phyloP scores from a whole-genome alignment of 2,888 invertebrate genomes.

The Caprella mutica region DNA sequence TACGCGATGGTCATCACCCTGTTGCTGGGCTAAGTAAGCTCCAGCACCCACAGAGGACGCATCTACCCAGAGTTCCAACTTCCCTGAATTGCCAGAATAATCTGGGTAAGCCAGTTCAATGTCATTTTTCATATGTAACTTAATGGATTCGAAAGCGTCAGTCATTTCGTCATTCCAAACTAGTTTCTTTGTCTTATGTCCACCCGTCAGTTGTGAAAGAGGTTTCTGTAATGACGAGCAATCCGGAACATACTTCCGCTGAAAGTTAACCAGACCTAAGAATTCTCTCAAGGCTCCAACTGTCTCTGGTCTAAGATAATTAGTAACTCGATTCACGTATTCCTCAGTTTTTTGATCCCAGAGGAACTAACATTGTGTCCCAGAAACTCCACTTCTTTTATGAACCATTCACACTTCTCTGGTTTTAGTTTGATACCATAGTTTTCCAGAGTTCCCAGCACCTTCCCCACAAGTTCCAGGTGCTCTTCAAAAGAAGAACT shows the following conservation, averaged over 20 bases:
- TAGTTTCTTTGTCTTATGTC: neutral
- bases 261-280: neutral
- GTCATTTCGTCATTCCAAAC: neutral
- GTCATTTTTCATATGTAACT: neutral
- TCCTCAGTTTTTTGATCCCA: neutral
- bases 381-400: neutral
- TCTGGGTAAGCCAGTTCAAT: neutral
- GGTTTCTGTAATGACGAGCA: neutral
- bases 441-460: neutral
- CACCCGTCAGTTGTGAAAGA: neutral
- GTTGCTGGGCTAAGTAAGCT: neutral
- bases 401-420: slow-evolving; percentile 4
- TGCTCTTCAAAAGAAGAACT: neutral
- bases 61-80: neutral
- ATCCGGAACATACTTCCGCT: neutral
- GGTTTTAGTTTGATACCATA: neutral
- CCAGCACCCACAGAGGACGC: neutral
- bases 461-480: neutral
- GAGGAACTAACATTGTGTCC: slow-evolving; percentile 3
- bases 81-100: neutral
- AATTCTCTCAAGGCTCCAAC: neutral
- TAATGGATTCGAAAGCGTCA: neutral
- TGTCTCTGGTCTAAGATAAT: neutral
- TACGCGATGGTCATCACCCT: neutral
- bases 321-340: neutral